Percentiles rank a stretch among this genome's conserved stretches.
phyloP scores from a whole-genome alignment of 35 echinoderm and acorn worm species.

The Diadema setosum region DNA sequence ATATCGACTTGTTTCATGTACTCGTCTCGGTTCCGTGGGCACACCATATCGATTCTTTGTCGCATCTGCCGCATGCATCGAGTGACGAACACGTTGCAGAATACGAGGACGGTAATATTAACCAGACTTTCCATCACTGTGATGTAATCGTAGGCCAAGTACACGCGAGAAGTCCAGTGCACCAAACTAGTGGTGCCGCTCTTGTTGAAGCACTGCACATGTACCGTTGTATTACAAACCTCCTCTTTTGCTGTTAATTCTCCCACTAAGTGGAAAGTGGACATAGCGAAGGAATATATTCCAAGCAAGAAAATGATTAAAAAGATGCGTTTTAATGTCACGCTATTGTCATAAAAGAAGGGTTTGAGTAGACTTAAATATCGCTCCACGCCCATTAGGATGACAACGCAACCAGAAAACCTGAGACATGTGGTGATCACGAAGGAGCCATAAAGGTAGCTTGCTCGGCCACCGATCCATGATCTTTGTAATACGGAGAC shows the following conservation, averaged over 20 bases:
- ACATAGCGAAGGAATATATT: constrained; percentile 32
- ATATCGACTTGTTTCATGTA: constrained; percentile 80
- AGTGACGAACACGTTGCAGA: constrained; percentile 73
- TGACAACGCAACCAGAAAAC: constrained; percentile 67
- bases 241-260: background rate
- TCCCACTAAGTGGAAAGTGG: constrained; percentile 15
- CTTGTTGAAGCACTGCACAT: background rate
- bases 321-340: constrained; percentile 33
- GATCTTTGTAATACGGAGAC: background rate
- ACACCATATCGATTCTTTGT: constrained; percentile 48
- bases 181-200: background rate
- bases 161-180: background rate
- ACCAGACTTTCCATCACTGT: constrained; percentile 56
- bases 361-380: constrained; percentile 78
- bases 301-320: background rate
- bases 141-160: constrained; percentile 44
- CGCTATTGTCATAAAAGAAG: constrained; percentile 77
- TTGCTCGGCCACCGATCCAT: constrained; percentile 20
- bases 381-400: constrained; percentile 83
- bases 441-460: constrained; percentile 37
- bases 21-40: constrained; percentile 78
- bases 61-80: constrained; percentile 57
- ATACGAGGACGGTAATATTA: constrained; percentile 42
- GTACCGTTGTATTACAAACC: background rate
- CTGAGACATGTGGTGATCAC: constrained; percentile 34